phyloP scores from a whole-genome alignment of 1,140 invertebrate genomes.

The Drosophila auraria region DNA sequence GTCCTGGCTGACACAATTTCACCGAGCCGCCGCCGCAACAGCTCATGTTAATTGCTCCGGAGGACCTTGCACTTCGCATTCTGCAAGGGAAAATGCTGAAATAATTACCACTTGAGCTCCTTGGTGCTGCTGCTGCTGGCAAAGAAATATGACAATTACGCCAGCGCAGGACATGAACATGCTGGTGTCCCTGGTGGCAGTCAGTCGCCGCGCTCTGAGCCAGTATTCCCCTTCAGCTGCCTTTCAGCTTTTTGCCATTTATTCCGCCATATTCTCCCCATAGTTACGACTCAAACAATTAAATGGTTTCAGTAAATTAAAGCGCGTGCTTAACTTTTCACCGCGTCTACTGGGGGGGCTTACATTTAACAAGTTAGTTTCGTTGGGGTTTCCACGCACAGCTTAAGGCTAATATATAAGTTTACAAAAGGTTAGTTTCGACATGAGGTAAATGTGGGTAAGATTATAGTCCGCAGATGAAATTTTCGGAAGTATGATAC shows the following conservation, averaged over 20 bases:
- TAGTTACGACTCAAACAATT: constrained; percentile 27
- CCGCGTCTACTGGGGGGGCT: background rate
- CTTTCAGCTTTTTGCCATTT: background rate
- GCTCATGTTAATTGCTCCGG: constrained; percentile 47
- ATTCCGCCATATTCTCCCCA: constrained; percentile 22
- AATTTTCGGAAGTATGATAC: background rate
- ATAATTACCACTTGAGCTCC: constrained; percentile 70
- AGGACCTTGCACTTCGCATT: constrained; percentile 66
- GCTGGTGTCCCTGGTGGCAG: constrained; percentile 22
- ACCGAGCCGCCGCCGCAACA: background rate
- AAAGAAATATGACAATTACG: constrained; percentile 72
- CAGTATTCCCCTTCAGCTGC: constrained; percentile 1
- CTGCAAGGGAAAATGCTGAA: constrained; percentile 51
- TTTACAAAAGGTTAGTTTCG: background rate
- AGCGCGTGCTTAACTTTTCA: constrained; percentile 29
- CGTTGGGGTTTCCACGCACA: background rate
- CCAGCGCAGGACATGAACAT: constrained; percentile 17
- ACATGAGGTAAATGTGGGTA: background rate
- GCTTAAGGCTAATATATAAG: background rate
- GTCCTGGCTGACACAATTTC: constrained; percentile 62
- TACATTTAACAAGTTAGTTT: constrained; percentile 3
- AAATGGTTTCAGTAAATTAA: constrained; percentile 34
- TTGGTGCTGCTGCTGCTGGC: constrained; percentile 1
- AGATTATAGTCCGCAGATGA: background rate
- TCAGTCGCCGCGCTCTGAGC: constrained; percentile 17